Conservation (phyloP, 2,797 vertebrate genomes). For the Ambastaia sidthimunki region DNA sequence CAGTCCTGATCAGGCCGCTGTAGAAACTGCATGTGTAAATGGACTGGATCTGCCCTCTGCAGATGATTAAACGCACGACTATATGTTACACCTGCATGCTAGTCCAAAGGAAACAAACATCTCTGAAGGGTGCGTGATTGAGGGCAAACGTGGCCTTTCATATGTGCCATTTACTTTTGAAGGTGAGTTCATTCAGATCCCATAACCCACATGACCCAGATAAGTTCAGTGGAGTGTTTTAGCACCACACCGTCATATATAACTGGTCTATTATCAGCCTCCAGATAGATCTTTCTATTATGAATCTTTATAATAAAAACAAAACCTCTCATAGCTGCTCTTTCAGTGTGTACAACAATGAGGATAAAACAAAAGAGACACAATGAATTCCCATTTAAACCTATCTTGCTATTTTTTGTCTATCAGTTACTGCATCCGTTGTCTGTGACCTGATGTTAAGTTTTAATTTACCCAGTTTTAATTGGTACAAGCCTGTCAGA, state of each 20-base stretch:
- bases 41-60: background rate
- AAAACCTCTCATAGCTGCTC: background rate
- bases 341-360: background rate
- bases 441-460: background rate
- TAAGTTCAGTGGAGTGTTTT: constrained; percentile 26
- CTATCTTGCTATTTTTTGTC: background rate
- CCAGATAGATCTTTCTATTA: background rate
- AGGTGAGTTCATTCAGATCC: constrained; percentile 17
- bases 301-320: no score
- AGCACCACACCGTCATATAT: constrained; percentile 33
- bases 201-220: constrained; percentile 22
- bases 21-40: background rate
- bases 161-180: constrained; percentile 8
- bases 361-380: no score
- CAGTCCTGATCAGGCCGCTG: background rate
- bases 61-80: no score
- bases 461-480: background rate
- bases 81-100: constrained; percentile 1
- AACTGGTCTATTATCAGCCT: constrained; percentile 20
- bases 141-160: constrained; percentile 11
- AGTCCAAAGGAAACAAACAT: constrained; percentile 11
- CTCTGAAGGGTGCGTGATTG: constrained; percentile 28
- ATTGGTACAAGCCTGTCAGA: background rate
- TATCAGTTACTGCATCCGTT: background rate
- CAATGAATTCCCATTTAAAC: background rate